Evolutionary conservation across 2,113 vertebrate species (phyloP).

Genomic region (Typhlomys cinereus): DNA sequence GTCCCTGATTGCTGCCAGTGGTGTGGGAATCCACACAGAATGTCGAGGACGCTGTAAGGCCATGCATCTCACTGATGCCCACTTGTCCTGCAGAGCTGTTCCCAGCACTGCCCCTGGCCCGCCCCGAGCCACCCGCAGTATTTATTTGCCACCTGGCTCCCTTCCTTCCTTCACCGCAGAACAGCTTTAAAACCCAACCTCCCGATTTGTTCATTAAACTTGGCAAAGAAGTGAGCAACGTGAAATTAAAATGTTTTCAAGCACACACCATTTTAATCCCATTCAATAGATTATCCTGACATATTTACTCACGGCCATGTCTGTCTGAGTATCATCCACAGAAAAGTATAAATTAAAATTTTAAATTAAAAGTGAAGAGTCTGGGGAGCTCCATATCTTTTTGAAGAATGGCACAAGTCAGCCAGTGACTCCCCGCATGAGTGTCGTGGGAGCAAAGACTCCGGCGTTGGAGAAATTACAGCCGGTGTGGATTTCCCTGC

Average conservation of each 20-base stretch:
- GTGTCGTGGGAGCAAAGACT: conserved; percentile 53
- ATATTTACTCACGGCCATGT: conserved; percentile 68
- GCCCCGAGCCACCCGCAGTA: conserved; percentile 12
- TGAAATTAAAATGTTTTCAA: conserved; percentile 76
- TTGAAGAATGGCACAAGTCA: conserved; percentile 73
- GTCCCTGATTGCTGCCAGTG: not conserved
- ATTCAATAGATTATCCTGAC: conserved; percentile 74
- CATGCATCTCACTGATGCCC: not conserved
- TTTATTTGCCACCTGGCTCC: conserved; percentile 73
- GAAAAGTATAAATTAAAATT: conserved; percentile 78
- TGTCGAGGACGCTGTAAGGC: not conserved
- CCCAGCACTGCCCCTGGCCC: not conserved
- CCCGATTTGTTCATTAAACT: conserved; percentile 51
- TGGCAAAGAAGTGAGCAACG: conserved; percentile 58
- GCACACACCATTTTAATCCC: conserved; percentile 61
- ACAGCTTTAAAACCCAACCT: conserved; percentile 42
- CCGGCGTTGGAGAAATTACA: conserved; percentile 58
- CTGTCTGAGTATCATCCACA: conserved; percentile 23
- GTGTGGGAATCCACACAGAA: not conserved
- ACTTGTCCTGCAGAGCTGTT: not conserved
- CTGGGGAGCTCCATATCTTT: conserved; percentile 76
- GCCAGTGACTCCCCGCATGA: conserved; percentile 50
- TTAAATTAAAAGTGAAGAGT: conserved; percentile 73
- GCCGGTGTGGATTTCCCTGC: conserved; percentile 25
- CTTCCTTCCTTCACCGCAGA: not conserved